Base-by-base conservation (phyloP, 2,113 vertebrate genomes). In the Gulo gulo region DNA sequence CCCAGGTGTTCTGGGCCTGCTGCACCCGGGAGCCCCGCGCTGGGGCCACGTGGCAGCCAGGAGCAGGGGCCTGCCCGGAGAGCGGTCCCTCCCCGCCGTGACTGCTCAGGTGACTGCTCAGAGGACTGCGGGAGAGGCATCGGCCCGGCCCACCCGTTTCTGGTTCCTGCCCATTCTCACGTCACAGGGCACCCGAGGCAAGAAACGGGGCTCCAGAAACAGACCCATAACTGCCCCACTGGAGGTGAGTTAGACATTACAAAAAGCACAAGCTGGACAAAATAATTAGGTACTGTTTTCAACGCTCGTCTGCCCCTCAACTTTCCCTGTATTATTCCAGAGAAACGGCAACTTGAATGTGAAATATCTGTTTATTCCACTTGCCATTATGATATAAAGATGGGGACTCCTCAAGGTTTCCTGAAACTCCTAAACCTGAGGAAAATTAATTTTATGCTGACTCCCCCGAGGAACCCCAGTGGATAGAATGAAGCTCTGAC, bases 361-460 rank as follows among this genome's bases (percentile, higher is more conserved):
- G 55, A 91, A 92, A 55, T 42, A 42, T 18, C 52, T 52, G 34
- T 20, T 31, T 39, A 86, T 24, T 71, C 36, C 52, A 36, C 67
- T 59, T 74, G 80, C 31, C 36, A 79, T 78, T 36, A 42, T 0
- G 42, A 36, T 15, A 69, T 24, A 85, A 96, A 96, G 85, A 91
- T 36, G 36, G 50, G 29, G n/a, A 78, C 55, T 81, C 65, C 82
- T 73, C 45, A 92, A 90, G 39, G 57, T 15, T 88, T 78, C 57
- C 94, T 65, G 18, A 52, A 95, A 86, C 52, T 69, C 61, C 65
- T 26, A 86, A 47, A 26, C 42, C 67, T 76, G 31, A 83, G 59
- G 29, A 96, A 88, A 88, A 59, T 45, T 71, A 26, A 74, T 78
- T 79, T 92, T 85, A 61, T 73, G 91, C 45, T 93, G 86, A 74